Evolutionary conservation across 30 jellyfish, hydroid and myxozoan species (phyloP).

Genomic region (Rhopilema esculentum): DNA sequence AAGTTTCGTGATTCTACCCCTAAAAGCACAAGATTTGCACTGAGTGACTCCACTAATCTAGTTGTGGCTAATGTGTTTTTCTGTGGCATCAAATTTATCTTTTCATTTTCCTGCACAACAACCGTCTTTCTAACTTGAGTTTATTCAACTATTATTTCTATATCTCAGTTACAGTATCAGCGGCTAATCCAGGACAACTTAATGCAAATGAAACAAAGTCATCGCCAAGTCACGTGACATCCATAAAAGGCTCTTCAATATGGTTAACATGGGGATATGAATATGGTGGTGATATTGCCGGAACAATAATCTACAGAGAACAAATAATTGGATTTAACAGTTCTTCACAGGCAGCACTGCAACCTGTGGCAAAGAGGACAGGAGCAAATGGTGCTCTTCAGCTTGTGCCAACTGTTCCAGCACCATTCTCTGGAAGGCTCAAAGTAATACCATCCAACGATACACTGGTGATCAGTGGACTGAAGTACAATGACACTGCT

Average conservation of each 20-base stretch:
- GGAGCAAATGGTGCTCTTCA: not conserved
- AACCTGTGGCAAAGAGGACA: slow-evolving; percentile 16
- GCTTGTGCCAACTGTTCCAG: not conserved
- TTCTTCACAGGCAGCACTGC: not conserved
- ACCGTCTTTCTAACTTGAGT: too few relatives aligned
- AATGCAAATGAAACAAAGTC: slow-evolving; percentile 32
- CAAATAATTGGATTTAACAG: not conserved
- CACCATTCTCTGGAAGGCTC: slow-evolving; percentile 29
- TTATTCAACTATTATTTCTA: too few relatives aligned
- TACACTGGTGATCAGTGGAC: slow-evolving; percentile 25
- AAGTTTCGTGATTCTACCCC: too few relatives aligned
- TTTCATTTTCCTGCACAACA: too few relatives aligned
- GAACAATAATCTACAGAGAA: not conserved
- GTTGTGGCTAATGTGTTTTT: too few relatives aligned
- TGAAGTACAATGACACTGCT: slow-evolving; percentile 15
- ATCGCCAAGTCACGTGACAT: slow-evolving; percentile 52
- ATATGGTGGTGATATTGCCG: slow-evolving; percentile 9
- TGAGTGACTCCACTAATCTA: too few relatives aligned
- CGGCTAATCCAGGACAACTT: not conserved
- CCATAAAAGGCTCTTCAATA: slow-evolving; percentile 28
- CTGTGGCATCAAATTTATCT: too few relatives aligned
- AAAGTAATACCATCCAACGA: slow-evolving; percentile 25
- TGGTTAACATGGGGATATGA: slow-evolving; percentile 45
- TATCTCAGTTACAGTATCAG: not conserved
- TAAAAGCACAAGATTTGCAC: too few relatives aligned